Conservation (phyloP, 2,113 vertebrate genomes). For the Corythoichthys haematopterus region DNA sequence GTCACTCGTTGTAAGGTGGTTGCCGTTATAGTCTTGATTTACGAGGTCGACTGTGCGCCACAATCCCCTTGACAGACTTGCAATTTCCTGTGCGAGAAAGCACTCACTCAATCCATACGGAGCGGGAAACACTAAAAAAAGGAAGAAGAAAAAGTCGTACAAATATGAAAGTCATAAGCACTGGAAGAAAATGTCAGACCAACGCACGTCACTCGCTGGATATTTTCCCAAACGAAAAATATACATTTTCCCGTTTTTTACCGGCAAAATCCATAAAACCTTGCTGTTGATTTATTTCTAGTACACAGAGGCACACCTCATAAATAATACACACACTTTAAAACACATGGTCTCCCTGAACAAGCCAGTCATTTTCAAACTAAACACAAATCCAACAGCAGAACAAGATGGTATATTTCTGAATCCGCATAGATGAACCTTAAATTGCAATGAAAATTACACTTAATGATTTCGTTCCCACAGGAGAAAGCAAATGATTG, state of each 20-base stretch:
- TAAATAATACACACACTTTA: slow-evolving; percentile 35
- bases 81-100: slow-evolving; percentile 69
- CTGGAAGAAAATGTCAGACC: slow-evolving; percentile 7
- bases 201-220: slow-evolving; percentile 14
- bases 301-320: slow-evolving; percentile 24
- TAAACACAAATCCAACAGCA: slow-evolving; percentile 8
- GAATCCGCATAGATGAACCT: background rate
- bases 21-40: slow-evolving; percentile 39
- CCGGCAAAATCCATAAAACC: slow-evolving; percentile 43
- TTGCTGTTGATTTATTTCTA: slow-evolving; percentile 23
- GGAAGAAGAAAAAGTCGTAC: slow-evolving; percentile 16
- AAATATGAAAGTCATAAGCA: slow-evolving; percentile 22
- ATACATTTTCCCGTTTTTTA: slow-evolving; percentile 11
- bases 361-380: slow-evolving; percentile 8
- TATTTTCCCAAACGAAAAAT: slow-evolving; percentile 27
- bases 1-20: background rate
- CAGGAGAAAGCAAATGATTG: background rate
- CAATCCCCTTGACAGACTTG: slow-evolving; percentile 55
- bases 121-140: slow-evolving; percentile 4
- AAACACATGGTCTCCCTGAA: slow-evolving; percentile 10
- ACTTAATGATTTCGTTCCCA: background rate
- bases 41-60: slow-evolving; percentile 45
- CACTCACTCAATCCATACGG: slow-evolving; percentile 51
- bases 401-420: background rate
- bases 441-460: background rate